These are phyloP conservation scores for Perca fluviatilis DNA, from an alignment of 2,113 vertebrate species.

Conservation along the genomic window DNA sequence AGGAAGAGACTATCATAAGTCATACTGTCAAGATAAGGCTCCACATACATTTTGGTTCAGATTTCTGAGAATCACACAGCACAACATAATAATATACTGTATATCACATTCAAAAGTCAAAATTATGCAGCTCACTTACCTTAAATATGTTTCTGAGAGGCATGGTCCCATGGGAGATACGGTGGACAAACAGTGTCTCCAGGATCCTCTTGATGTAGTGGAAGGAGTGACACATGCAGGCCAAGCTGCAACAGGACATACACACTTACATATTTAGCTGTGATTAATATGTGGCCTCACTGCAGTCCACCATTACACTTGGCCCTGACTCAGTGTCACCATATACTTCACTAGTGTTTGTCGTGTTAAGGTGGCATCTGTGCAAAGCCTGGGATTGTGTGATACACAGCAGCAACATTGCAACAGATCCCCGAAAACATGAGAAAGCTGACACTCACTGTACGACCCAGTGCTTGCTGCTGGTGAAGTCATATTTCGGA, in stretches of 20 bases:
- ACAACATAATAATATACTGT: not conserved
- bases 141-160: conserved; percentile 94
- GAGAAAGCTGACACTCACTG: conserved; percentile 87
- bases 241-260: conserved; percentile 83
- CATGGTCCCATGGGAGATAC: conserved; percentile 94
- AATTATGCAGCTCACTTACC: conserved; percentile 68
- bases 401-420: not conserved
- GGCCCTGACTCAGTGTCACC: conserved; percentile 51
- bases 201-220: conserved; percentile 93
- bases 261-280: conserved; percentile 28
- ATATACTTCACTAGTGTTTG: conserved; percentile 19
- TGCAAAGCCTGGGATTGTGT: conserved; percentile 46
- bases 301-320: conserved; percentile 37
- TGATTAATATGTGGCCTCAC: conserved; percentile 30
- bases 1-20: conserved; percentile 54
- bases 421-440: conserved; percentile 22
- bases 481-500: conserved; percentile 91
- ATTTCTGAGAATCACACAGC: not conserved
- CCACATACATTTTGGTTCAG: not conserved
- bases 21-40: conserved; percentile 26
- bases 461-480: conserved; percentile 91
- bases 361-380: conserved; percentile 21
- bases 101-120: not conserved
- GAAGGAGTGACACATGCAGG: conserved; percentile 92
- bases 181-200: conserved; percentile 93